phyloP scores from a whole-genome alignment of 92 coral and sea anemone genomes.

The Zoanthus sansibaricus region DNA sequence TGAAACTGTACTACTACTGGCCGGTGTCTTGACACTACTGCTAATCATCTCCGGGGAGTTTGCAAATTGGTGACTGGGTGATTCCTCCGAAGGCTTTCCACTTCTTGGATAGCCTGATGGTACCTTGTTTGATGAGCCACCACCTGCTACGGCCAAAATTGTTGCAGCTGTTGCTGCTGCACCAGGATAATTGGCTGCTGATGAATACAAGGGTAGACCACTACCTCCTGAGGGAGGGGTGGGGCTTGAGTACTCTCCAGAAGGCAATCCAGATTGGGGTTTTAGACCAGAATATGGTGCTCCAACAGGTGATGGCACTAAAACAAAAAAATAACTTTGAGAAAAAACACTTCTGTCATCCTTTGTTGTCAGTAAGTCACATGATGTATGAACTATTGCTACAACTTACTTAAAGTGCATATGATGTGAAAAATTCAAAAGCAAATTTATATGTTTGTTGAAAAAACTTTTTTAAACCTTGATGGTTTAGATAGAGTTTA shows the following conservation, averaged over 20 bases:
- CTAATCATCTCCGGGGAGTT: conserved; percentile 75
- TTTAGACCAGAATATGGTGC: conserved; percentile 33
- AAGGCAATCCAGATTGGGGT: conserved; percentile 42
- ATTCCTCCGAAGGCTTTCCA: conserved; percentile 63
- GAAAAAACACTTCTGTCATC: no score
- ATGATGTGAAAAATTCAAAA: no score
- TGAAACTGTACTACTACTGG: conserved; percentile 57
- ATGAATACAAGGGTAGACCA: conserved; percentile 35
- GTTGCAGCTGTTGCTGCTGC: conserved; percentile 93
- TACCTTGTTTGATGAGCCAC: conserved; percentile 76
- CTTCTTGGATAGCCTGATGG: conserved; percentile 71
- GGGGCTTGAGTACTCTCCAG: conserved; percentile 43
- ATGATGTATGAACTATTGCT: no score
- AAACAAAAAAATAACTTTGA: not conserved
- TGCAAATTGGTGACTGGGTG: conserved; percentile 64
- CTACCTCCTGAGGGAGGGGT: conserved; percentile 41
- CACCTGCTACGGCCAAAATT: conserved; percentile 60
- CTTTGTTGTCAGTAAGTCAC: no score
- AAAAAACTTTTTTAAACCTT: no score
- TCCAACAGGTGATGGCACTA: conserved; percentile 47
- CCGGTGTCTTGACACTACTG: conserved; percentile 61
- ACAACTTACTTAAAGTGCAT: no score
- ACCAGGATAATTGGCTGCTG: conserved; percentile 63
- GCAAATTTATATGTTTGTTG: no score
- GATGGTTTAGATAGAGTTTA: no score